phyloP scores from a whole-genome alignment of 2,797 vertebrate species.

The Lagodon rhomboides region DNA sequence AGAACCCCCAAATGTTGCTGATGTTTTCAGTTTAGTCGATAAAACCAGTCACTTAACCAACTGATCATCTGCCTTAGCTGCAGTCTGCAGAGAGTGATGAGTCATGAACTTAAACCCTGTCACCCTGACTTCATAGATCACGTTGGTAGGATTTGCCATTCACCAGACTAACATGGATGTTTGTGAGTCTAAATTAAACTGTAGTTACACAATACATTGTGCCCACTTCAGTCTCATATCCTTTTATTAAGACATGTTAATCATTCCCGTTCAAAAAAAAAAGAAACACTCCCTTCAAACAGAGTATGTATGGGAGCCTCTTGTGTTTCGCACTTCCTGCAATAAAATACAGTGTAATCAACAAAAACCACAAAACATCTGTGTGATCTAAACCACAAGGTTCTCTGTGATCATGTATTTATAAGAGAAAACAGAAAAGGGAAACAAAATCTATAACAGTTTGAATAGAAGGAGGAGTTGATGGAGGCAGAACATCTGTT shows the following conservation, averaged over 20 bases:
- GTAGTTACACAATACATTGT: background rate
- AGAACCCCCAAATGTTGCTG: background rate
- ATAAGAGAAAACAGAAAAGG: background rate
- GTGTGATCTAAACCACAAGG: background rate
- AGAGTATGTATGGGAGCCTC: background rate
- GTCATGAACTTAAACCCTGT: background rate
- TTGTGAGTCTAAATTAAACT: slow-evolving; percentile 4
- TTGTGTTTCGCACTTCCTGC: slow-evolving; percentile 17
- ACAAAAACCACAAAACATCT: slow-evolving; percentile 16
- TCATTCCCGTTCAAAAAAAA: background rate
- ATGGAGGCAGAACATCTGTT: background rate
- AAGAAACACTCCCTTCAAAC: background rate
- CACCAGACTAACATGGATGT: background rate
- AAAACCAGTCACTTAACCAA: background rate
- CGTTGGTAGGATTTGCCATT: background rate
- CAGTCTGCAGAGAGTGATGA: background rate
- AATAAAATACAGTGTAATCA: background rate
- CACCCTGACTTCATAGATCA: background rate
- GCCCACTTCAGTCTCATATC: background rate
- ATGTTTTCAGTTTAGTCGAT: background rate
- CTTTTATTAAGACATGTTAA: background rate
- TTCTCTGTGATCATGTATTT: background rate
- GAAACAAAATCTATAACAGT: background rate
- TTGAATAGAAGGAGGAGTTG: too few relatives aligned
- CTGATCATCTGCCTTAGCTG: slow-evolving; percentile 2